Conservation (phyloP, 2,113 vertebrate genomes). For the Scolopax mira region DNA sequence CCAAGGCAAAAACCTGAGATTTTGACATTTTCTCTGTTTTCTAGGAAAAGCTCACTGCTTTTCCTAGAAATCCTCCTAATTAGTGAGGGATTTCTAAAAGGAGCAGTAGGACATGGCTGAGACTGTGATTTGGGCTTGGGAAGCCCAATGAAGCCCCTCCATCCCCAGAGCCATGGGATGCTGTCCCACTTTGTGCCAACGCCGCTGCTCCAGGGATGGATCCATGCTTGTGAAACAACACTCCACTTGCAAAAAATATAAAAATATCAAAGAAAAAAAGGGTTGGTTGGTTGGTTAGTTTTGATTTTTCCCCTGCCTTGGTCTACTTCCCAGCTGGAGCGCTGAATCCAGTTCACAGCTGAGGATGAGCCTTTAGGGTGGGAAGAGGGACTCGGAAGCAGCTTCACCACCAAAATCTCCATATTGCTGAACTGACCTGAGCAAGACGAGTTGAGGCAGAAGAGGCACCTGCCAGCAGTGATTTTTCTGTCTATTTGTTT, state of each 20-base stretch:
- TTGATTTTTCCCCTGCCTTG: not conserved
- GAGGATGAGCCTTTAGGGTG: not conserved
- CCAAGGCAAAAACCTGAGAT: not conserved
- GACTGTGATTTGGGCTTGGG: not conserved
- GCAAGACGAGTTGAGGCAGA: not conserved
- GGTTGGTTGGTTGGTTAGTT: too few species aligned
- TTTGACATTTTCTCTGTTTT: not conserved
- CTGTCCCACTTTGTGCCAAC: not conserved
- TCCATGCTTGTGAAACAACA: rapidly evolving
- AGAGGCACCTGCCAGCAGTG: not conserved
- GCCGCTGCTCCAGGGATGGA: not conserved
- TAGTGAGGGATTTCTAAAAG: not conserved
- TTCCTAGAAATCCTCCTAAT: not conserved
- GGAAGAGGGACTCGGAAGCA: not conserved
- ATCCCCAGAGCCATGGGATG: not conserved
- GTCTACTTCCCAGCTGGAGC: not conserved
- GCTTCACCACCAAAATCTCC: not conserved
- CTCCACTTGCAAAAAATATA: not conserved
- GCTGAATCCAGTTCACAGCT: not conserved
- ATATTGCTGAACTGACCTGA: not conserved
- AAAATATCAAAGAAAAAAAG: not conserved
- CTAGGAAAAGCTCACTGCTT: not conserved
- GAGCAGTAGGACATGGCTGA: not conserved
- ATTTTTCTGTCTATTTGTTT: not conserved
- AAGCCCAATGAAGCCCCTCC: rapidly evolving